Evolutionary conservation across 2,113 vertebrate genomes (phyloP).

Genomic region (Setophaga petechia): DNA sequence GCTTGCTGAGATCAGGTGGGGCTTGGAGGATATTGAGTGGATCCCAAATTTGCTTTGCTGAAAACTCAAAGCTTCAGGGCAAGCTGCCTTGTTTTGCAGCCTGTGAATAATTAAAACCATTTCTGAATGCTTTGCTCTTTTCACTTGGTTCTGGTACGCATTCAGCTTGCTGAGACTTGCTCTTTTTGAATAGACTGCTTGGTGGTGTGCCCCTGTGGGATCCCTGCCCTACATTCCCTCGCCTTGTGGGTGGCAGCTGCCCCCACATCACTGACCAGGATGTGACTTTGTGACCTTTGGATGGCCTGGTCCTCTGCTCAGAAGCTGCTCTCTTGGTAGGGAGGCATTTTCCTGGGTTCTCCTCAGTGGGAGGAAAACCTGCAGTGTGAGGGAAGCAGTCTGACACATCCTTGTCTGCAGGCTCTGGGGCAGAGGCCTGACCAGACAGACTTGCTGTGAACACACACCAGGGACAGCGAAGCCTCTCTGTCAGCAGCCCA

Average conservation of each 20-base stretch:
- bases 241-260: background rate
- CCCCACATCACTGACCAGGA: background rate
- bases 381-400: background rate
- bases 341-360: background rate
- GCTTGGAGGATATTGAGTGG: background rate
- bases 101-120: slow-evolving; percentile 50
- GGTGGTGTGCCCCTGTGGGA: background rate
- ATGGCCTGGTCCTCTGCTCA: background rate
- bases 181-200: background rate
- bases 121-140: slow-evolving; percentile 18
- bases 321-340: background rate
- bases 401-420: background rate
- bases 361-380: background rate
- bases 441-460: background rate
- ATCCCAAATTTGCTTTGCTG: background rate
- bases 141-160: background rate
- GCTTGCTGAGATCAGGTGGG: background rate
- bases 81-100: slow-evolving; percentile 25
- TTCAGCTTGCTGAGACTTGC: slow-evolving; percentile 38
- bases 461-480: rapidly evolving
- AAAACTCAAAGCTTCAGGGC: slow-evolving; percentile 2
- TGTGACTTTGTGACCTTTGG: background rate
- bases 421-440: background rate
- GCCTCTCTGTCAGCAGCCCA: background rate
- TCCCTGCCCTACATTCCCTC: background rate